Percentiles rank a stretch among this genome's conserved stretches.
These are phyloP conservation scores for Cassiopea xamachana DNA, from an alignment of 30 jellyfish, hydroid and myxozoan species.

Conservation along the genomic window DNA sequence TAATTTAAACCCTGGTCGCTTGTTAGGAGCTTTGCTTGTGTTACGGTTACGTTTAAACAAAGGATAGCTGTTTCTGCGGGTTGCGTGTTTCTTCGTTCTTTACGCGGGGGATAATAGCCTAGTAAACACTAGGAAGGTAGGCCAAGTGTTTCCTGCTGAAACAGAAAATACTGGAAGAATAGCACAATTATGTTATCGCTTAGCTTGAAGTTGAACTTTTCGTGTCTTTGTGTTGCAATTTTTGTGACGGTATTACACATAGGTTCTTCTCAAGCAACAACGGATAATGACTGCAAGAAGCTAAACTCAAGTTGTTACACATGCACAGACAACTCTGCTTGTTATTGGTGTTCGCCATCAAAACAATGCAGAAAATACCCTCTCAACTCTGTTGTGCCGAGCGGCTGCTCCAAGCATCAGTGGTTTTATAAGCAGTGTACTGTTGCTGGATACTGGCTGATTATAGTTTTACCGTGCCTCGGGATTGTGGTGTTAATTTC, in stretches of 20 bases:
- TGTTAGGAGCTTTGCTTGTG: no score
- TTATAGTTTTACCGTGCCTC: slow-evolving; percentile 85
- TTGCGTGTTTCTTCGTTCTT: background rate
- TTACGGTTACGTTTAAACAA: no score
- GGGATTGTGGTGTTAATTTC: slow-evolving; percentile 71
- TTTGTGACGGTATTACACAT: slow-evolving; percentile 2
- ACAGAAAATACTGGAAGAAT: background rate
- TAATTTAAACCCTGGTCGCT: no score
- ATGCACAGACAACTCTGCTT: slow-evolving; percentile 74
- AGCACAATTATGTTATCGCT: background rate
- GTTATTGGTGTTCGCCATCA: slow-evolving; percentile 91
- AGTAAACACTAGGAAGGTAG: background rate
- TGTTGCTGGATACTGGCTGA: slow-evolving; percentile 90
- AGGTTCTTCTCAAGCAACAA: slow-evolving; percentile 37
- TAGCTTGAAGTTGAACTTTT: background rate
- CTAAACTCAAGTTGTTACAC: slow-evolving; percentile 64
- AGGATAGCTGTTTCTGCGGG: background rate
- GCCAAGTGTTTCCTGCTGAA: background rate
- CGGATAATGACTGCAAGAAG: slow-evolving; percentile 64
- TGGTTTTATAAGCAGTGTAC: slow-evolving; percentile 90
- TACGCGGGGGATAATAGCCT: background rate
- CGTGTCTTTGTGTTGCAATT: background rate
- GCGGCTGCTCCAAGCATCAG: slow-evolving; percentile 80
- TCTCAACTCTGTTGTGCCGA: slow-evolving; percentile 71
- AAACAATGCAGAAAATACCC: slow-evolving; percentile 79